These are phyloP conservation scores for Aplodontia rufa DNA, from an alignment of 2,113 vertebrate genomes.

Conservation along the genomic window DNA sequence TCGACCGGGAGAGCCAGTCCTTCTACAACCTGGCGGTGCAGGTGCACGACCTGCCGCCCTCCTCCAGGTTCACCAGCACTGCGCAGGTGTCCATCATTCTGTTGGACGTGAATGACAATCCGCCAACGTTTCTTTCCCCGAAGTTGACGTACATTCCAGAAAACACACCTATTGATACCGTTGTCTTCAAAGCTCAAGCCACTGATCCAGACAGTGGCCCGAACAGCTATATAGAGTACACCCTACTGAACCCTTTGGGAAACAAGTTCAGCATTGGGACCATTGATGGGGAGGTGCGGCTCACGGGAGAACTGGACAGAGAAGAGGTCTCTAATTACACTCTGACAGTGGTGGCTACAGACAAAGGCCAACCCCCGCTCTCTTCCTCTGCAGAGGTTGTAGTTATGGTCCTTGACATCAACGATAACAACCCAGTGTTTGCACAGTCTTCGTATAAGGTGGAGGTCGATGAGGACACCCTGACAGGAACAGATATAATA, in stretches of 20 bases:
- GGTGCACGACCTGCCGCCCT: conserved; percentile 90
- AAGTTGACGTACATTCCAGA: conserved; percentile 94
- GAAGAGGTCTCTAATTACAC: conserved; percentile 94
- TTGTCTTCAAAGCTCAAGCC: conserved; percentile 92
- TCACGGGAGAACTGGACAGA: conserved; percentile 93
- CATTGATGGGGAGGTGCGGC: conserved; percentile 91
- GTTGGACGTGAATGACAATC: conserved; percentile 95
- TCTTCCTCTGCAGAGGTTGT: conserved; percentile 92
- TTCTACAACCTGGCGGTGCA: conserved; percentile 96
- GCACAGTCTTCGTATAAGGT: conserved; percentile 91
- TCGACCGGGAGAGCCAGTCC: conserved; percentile 95
- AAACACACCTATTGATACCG: conserved; percentile 93
- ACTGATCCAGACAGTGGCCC: conserved; percentile 94
- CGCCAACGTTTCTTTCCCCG: conserved; percentile 92
- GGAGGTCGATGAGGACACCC: conserved; percentile 91
- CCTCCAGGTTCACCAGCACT: conserved; percentile 91
- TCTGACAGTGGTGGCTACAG: conserved; percentile 92
- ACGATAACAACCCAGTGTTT: conserved; percentile 95
- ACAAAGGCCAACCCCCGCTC: conserved; percentile 93
- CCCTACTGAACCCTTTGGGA: conserved; percentile 85
- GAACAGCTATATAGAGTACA: conserved; percentile 97
- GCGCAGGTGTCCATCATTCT: conserved; percentile 96
- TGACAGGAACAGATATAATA: conserved; percentile 92
- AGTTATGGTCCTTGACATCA: conserved; percentile 93
- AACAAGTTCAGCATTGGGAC: conserved; percentile 93